phyloP scores from a whole-genome alignment of 2,888 invertebrate species.

The Drepanosiphum platanoidis region DNA sequence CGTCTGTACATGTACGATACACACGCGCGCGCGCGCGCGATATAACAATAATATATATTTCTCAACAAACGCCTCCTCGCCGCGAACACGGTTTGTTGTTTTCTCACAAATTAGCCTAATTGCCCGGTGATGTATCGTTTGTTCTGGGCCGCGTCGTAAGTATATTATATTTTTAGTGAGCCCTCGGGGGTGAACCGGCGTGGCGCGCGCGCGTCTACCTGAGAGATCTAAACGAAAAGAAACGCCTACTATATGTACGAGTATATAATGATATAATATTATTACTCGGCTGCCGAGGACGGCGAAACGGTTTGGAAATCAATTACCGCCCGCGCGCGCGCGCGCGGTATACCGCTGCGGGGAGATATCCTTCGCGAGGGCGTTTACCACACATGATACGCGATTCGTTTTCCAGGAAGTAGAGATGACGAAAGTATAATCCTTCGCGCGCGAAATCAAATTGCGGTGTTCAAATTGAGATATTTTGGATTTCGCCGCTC shows the following conservation, averaged over 20 bases:
- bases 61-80: neutral
- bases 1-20: neutral
- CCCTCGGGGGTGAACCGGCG: conserved; percentile 9
- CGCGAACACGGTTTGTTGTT: conserved; percentile 11
- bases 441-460: neutral
- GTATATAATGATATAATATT: too few species aligned
- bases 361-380: neutral
- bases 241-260: conserved; percentile 11
- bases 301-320: conserved; percentile 29
- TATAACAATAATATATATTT: neutral
- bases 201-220: neutral
- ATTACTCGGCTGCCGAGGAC: too few species aligned
- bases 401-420: neutral
- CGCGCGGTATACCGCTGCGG: neutral
- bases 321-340: too few species aligned
- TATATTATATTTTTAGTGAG: too few species aligned
- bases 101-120: conserved; percentile 56
- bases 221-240: conserved; percentile 10
- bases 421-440: neutral
- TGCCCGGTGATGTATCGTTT: conserved; percentile 54
- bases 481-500: too few species aligned
- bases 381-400: neutral
- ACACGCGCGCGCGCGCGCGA: neutral
- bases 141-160: neutral
- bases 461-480: too few species aligned